phyloP scores from a whole-genome alignment of 2,888 invertebrate genomes.

The Dynastes hyllus region DNA sequence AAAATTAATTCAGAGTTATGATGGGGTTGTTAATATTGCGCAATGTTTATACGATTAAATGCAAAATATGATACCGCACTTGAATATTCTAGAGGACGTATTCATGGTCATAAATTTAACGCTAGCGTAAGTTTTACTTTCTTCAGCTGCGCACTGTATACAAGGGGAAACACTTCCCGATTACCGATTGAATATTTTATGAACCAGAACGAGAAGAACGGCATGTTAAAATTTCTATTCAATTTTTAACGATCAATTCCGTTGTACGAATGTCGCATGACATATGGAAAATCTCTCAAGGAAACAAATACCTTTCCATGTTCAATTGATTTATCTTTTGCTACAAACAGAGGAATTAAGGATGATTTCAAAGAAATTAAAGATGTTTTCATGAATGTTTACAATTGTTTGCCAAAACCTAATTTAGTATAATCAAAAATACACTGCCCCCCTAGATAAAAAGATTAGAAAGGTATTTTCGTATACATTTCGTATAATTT shows the following conservation, averaged over 20 bases:
- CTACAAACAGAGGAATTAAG: too few species aligned
- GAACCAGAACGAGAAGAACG: neutral
- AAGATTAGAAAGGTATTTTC: too few species aligned
- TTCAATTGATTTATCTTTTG: too few species aligned
- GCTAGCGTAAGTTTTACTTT: slow-evolving; percentile 19
- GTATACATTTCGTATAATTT: too few species aligned
- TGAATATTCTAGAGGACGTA: slow-evolving; percentile 13
- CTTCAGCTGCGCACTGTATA: slow-evolving; percentile 6
- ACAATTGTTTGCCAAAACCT: too few species aligned
- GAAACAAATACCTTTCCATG: too few species aligned
- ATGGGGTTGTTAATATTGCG: too few species aligned
- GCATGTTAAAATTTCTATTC: slow-evolving; percentile 10
- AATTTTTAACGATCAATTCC: neutral
- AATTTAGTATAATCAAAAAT: too few species aligned
- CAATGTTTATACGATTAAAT: neutral
- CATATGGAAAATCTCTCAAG: neutral
- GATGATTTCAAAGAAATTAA: too few species aligned
- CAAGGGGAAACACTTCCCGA: neutral
- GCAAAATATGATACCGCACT: neutral
- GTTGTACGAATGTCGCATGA: neutral
- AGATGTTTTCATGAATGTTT: too few species aligned
- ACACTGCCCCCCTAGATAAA: too few species aligned
- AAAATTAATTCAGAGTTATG: too few species aligned
- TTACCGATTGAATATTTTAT: slow-evolving; percentile 27
- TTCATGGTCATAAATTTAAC: slow-evolving; percentile 21